A percentile compares a stretch with the other conserved stretches of the same genome.
Conservation (phyloP, 1,140 invertebrate genomes). For the Heterodera schachtii region DNA sequence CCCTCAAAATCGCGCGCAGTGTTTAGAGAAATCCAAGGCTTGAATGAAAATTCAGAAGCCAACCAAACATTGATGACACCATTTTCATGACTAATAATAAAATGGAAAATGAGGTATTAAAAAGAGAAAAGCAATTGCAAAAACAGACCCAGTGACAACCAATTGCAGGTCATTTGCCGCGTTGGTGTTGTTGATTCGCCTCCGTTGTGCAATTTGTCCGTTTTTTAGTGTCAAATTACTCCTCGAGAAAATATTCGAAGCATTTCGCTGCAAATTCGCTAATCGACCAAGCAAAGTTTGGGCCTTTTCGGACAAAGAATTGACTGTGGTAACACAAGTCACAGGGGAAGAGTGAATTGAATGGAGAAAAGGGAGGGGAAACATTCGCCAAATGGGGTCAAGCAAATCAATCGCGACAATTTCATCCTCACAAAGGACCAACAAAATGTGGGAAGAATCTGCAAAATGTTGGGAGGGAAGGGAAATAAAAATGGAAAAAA, state of each 20-base stretch:
- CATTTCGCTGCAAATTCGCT: slow-evolving; percentile 24
- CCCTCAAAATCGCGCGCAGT: slow-evolving; percentile 44
- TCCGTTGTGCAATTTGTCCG: slow-evolving; percentile 5
- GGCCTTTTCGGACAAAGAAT: slow-evolving; percentile 9
- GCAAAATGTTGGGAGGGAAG: neutral
- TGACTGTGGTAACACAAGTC: slow-evolving; percentile 34
- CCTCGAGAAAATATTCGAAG: slow-evolving; percentile 21
- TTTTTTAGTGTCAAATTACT: slow-evolving; percentile 28
- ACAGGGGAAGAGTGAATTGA: slow-evolving; percentile 50
- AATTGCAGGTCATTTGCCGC: slow-evolving; percentile 20
- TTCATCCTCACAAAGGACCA: slow-evolving; percentile 50
- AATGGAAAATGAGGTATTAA: slow-evolving; percentile 1
- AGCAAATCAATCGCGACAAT: slow-evolving; percentile 44
- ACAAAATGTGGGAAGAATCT: slow-evolving; percentile 31
- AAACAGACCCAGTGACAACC: slow-evolving; percentile 27
- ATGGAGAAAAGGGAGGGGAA: slow-evolving; percentile 44
- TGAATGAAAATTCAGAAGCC: slow-evolving; percentile 28
- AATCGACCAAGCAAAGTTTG: slow-evolving; percentile 14
- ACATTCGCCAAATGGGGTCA: slow-evolving; percentile 34
- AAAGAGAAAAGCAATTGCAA: slow-evolving; percentile 10
- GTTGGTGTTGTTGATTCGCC: neutral
- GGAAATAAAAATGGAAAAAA: neutral
- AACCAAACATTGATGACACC: slow-evolving; percentile 35
- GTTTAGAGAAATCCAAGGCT: slow-evolving; percentile 32
- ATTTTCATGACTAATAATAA: slow-evolving; percentile 38